phyloP scores from a whole-genome alignment of 2,113 vertebrate genomes.

The Chelonoidis abingdonii region DNA sequence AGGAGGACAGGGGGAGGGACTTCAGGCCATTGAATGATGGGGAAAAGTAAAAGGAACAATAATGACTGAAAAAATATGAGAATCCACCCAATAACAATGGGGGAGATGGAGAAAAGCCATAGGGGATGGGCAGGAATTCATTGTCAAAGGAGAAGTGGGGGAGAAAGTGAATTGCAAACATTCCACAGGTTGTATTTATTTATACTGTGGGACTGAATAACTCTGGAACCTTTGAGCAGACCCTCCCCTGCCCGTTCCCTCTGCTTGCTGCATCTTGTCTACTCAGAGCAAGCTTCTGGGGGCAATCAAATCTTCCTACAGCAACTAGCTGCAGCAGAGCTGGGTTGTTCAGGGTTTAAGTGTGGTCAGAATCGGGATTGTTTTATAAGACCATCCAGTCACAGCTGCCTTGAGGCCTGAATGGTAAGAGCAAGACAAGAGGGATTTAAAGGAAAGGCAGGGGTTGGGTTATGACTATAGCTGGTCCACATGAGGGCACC shows the following conservation, averaged over 20 bases:
- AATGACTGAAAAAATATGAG: background rate
- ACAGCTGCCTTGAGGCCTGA: background rate
- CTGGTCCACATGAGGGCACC: background rate
- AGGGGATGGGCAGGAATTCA: background rate
- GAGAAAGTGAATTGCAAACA: background rate
- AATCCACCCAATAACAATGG: background rate
- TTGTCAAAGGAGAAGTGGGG: background rate
- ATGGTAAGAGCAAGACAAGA: background rate
- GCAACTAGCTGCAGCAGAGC: background rate
- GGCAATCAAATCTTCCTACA: background rate
- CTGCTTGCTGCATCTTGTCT: accelerated
- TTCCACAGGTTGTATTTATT: background rate
- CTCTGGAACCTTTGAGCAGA: background rate
- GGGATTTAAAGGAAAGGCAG: background rate
- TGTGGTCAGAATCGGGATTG: background rate
- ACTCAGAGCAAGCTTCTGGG: background rate
- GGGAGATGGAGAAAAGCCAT: background rate
- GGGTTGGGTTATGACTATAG: background rate
- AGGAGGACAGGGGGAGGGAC: background rate
- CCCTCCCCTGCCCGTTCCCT: background rate
- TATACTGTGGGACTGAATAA: background rate
- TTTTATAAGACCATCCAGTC: background rate
- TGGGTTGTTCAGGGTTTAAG: background rate
- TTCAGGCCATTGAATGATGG: background rate
- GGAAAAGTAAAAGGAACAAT: background rate